Conservation (phyloP, 2,888 invertebrate genomes). For the Hyppa rectilinea region DNA sequence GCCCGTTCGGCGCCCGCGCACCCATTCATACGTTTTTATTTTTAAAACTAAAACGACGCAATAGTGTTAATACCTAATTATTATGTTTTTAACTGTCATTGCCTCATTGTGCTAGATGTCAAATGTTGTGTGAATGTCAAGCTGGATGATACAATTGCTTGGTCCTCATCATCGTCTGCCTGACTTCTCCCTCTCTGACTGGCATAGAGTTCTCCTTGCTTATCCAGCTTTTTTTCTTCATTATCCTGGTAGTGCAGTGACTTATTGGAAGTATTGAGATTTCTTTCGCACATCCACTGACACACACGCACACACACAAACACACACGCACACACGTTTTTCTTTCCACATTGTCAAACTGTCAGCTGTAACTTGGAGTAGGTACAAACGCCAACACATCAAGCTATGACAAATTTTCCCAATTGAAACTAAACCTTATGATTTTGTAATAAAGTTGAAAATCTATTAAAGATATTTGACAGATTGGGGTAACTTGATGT, state of each 20-base stretch:
- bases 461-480: no score
- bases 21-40: constrained; percentile 73
- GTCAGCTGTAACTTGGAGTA: background rate
- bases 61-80: constrained; percentile 1
- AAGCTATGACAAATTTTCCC: no score
- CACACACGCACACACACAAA: no score
- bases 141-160: background rate
- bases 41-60: constrained; percentile 60
- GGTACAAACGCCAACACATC: no score
- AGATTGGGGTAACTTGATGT: no score
- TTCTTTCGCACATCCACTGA: no score
- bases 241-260: background rate
- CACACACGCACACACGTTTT: no score
- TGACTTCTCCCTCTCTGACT: background rate
- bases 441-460: no score
- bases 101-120: background rate
- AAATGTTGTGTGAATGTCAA: background rate
- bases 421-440: no score
- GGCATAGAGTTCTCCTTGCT: background rate
- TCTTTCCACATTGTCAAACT: background rate
- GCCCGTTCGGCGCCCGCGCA: constrained; percentile 64
- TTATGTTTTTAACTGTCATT: constrained; percentile 6
- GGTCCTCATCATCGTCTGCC: background rate
- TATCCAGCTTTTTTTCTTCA: no score
- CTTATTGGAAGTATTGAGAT: background rate